Percentiles rank a stretch among this genome's conserved stretches.
These are phyloP conservation scores for Nasonovia ribisnigri DNA, from an alignment of 2,888 invertebrate species.

Conservation along the genomic window DNA sequence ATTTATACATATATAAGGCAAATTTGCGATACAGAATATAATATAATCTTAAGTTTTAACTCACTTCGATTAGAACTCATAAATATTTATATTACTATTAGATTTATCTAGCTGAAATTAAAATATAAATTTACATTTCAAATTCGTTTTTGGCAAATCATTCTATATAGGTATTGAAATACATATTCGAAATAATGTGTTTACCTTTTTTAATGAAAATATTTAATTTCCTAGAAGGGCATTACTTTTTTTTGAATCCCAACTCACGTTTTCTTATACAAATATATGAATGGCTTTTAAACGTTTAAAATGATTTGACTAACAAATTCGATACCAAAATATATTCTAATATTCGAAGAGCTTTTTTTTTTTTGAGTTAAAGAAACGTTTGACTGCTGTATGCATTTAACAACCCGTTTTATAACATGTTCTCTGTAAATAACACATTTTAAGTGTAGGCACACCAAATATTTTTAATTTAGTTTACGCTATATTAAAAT, in stretches of 20 bases:
- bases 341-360: constrained; percentile 14
- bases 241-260: not conserved
- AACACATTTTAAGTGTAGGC: not conserved
- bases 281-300: constrained; percentile 43
- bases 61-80: not conserved
- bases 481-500: not conserved
- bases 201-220: constrained; percentile 26
- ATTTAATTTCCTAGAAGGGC: not conserved
- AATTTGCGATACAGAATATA: not conserved
- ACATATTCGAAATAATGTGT: not conserved
- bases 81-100: not conserved
- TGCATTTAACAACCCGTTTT: not conserved
- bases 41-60: not conserved
- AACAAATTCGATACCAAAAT: constrained; percentile 21
- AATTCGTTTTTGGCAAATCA: not conserved
- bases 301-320: constrained; percentile 28
- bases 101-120: not conserved
- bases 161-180: not conserved
- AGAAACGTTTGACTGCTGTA: not conserved
- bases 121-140: not conserved
- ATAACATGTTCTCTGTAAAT: not conserved
- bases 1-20: too few relatives aligned
- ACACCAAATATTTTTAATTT: not conserved
- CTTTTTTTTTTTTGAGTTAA: not conserved
- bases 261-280: not conserved